phyloP scores from a whole-genome alignment of 2,113 vertebrate genomes.

The Periophthalmodon schlosseri region DNA sequence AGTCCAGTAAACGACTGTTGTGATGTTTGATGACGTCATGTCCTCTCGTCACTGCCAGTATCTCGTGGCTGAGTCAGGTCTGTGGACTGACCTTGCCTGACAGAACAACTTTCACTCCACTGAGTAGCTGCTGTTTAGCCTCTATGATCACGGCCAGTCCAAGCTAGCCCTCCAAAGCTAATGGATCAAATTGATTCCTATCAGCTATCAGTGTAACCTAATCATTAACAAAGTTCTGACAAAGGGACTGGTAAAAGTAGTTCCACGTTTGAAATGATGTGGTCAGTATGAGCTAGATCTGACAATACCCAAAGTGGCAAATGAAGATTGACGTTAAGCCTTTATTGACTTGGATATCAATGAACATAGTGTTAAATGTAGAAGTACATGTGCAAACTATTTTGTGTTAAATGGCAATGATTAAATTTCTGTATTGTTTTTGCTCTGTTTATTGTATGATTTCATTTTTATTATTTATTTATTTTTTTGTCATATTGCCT shows the following conservation, averaged over 20 bases:
- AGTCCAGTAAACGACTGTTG: neutral
- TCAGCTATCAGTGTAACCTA: slow-evolving; percentile 36
- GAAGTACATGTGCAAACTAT: too few relatives aligned
- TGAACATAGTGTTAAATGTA: too few relatives aligned
- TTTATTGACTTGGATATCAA: too few relatives aligned
- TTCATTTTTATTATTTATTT: too few relatives aligned
- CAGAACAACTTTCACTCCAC: slow-evolving; percentile 57
- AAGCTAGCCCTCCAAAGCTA: slow-evolving; percentile 39
- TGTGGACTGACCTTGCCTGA: slow-evolving; percentile 48
- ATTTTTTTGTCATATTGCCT: neutral
- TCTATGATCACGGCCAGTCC: slow-evolving; percentile 51
- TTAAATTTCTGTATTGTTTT: too few relatives aligned
- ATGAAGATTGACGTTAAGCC: too few relatives aligned
- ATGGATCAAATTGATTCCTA: slow-evolving; percentile 59
- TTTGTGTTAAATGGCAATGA: too few relatives aligned
- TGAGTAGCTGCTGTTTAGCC: slow-evolving; percentile 64
- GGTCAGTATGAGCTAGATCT: too few relatives aligned
- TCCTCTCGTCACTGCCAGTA: slow-evolving; percentile 1
- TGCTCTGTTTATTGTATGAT: too few relatives aligned
- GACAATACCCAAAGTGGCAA: too few relatives aligned
- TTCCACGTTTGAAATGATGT: neutral
- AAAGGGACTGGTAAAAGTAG: neutral
- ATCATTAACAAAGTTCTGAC: slow-evolving; percentile 17
- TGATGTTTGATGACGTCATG: slow-evolving; percentile 6
- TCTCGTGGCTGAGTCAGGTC: slow-evolving; percentile 40